Percentiles rank a stretch among this genome's conserved stretches.
Conservation (phyloP, 2,888 invertebrate species). For the Hyalella azteca region DNA sequence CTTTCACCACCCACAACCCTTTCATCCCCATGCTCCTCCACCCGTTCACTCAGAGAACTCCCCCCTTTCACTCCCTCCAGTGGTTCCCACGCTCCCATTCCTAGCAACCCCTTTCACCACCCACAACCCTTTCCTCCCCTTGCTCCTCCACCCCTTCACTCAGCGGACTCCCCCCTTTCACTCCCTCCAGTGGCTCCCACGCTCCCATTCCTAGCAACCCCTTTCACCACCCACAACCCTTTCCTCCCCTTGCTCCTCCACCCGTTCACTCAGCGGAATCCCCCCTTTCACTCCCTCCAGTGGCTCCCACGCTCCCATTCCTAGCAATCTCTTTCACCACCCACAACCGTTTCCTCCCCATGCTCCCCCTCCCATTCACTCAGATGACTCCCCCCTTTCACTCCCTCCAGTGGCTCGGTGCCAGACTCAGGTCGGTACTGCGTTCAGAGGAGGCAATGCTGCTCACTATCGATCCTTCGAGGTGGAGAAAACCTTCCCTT, state of each 20-base stretch:
- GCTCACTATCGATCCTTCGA: constrained; percentile 4
- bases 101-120: not conserved
- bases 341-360: no score
- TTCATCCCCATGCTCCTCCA: no score
- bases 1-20: no score
- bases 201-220: no score
- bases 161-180: not conserved
- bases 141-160: not conserved
- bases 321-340: not conserved
- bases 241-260: not conserved
- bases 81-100: no score
- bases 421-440: not conserved
- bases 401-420: not conserved
- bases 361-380: no score
- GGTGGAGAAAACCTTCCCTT: constrained; percentile 1
- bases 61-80: no score
- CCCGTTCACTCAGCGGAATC: not conserved
- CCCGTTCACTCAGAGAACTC: no score
- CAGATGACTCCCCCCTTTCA: no score
- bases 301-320: not conserved
- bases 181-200: not conserved
- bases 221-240: not conserved
- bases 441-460: not conserved
- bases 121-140: not conserved
- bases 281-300: not conserved